Conservation (phyloP, 2,797 vertebrate species). For the Intellagama lesueurii region DNA sequence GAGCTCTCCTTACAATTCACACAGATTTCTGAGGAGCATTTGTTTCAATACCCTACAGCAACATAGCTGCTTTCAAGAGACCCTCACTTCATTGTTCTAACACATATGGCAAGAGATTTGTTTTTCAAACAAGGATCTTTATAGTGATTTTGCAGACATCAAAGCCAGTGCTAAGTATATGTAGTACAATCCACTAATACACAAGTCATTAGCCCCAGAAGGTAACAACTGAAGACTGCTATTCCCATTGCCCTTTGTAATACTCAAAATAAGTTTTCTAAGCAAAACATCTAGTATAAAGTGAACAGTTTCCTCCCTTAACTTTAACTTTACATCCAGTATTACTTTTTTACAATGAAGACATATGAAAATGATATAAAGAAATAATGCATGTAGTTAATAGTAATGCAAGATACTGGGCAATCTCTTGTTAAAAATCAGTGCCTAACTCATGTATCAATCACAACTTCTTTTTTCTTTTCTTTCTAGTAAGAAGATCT, state of each 20-base stretch:
- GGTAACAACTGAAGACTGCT: not conserved
- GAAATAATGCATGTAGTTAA: slow-evolving; percentile 14
- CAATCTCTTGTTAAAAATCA: not conserved
- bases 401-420: not conserved
- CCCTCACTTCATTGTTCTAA: slow-evolving; percentile 58
- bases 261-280: slow-evolving; percentile 9
- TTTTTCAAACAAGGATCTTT: slow-evolving; percentile 46
- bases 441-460: not conserved
- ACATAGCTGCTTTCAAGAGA: slow-evolving; percentile 61
- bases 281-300: not conserved
- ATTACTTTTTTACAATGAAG: slow-evolving; percentile 11
- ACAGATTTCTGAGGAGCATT: slow-evolving; percentile 56
- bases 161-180: slow-evolving; percentile 52
- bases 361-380: slow-evolving; percentile 1
- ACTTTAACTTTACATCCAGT: not conserved
- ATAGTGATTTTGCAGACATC: slow-evolving; percentile 53
- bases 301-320: not conserved
- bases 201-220: not conserved
- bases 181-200: slow-evolving; percentile 12
- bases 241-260: not conserved
- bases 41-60: slow-evolving; percentile 65
- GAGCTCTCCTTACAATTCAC: slow-evolving; percentile 53
- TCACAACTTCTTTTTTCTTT: not conserved
- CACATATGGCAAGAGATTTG: slow-evolving; percentile 53
- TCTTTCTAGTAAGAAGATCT: not conserved